Evolutionary conservation across 2,888 invertebrate genomes (phyloP).

Genomic region (Crepidodera aurea): DNA sequence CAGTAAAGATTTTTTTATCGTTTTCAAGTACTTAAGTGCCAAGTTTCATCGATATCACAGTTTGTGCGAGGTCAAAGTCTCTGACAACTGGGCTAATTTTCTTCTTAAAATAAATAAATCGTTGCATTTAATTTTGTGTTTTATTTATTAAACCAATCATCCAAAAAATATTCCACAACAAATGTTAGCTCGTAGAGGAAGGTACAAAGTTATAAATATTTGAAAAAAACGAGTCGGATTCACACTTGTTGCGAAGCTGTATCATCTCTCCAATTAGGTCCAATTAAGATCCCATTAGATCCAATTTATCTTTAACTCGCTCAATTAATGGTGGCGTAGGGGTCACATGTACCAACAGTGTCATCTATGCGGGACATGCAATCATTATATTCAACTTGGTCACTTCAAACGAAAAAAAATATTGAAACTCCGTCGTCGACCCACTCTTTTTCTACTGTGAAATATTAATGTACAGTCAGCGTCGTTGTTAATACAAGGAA

Average conservation of each 20-base stretch:
- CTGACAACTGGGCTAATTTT: too few species aligned
- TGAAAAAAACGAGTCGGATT: constrained; percentile 25
- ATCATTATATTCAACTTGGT: constrained; percentile 45
- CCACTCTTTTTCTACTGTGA: constrained; percentile 30
- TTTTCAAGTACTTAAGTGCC: too few species aligned
- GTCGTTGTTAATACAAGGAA: constrained; percentile 8
- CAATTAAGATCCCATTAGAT: constrained; percentile 62
- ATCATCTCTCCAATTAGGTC: constrained; percentile 58
- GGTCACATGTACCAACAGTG: constrained; percentile 58
- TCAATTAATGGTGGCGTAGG: constrained; percentile 61
- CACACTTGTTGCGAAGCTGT: constrained; percentile 58
- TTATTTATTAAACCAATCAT: too few species aligned
- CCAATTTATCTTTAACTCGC: constrained; percentile 63
- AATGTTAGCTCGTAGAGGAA: neutral
- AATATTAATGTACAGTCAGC: constrained; percentile 21
- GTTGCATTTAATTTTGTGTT: too few species aligned
- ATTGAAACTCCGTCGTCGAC: constrained; percentile 33
- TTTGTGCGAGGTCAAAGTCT: too few species aligned
- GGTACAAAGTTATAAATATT: neutral
- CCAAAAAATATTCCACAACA: too few species aligned
- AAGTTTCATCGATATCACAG: too few species aligned
- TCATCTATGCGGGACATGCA: constrained; percentile 60
- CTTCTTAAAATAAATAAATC: too few species aligned
- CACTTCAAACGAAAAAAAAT: constrained; percentile 36
- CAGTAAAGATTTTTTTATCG: too few species aligned